phyloP scores from a whole-genome alignment of 2,113 vertebrate genomes.

The Ptyas mucosa region DNA sequence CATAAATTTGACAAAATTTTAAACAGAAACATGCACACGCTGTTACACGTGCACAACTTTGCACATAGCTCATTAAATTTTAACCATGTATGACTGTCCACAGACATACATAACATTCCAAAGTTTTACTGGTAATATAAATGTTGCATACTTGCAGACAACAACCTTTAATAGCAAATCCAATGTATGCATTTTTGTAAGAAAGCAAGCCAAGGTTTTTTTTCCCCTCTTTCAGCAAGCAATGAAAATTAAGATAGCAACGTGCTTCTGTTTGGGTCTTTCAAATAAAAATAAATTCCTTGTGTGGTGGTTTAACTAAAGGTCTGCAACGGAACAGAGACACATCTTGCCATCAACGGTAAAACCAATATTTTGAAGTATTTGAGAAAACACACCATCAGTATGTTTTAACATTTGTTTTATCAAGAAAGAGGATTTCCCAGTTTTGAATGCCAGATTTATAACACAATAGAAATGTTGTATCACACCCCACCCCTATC shows the following conservation, averaged over 20 bases:
- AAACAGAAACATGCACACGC: neutral
- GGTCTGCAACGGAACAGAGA: neutral
- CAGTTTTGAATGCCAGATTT: neutral
- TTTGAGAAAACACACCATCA: neutral
- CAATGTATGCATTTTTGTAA: neutral
- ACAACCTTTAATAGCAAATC: neutral
- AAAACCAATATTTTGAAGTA: neutral
- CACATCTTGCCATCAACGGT: neutral
- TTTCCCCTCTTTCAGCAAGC: neutral
- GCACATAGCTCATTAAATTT: neutral
- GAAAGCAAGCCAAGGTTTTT: neutral
- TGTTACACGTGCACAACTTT: neutral
- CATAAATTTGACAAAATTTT: neutral
- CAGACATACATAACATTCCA: neutral
- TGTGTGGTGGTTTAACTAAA: neutral
- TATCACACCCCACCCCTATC: neutral
- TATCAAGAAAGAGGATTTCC: neutral
- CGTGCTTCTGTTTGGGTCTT: neutral
- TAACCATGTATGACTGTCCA: neutral
- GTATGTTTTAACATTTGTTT: neutral
- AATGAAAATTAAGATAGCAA: neutral
- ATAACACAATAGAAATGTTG: neutral
- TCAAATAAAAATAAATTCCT: neutral
- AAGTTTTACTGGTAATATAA: neutral
- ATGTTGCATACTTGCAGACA: neutral